Evolutionary conservation across 2,113 vertebrate genomes (phyloP).

Genomic region (Nothocercus nigrocapillus): DNA sequence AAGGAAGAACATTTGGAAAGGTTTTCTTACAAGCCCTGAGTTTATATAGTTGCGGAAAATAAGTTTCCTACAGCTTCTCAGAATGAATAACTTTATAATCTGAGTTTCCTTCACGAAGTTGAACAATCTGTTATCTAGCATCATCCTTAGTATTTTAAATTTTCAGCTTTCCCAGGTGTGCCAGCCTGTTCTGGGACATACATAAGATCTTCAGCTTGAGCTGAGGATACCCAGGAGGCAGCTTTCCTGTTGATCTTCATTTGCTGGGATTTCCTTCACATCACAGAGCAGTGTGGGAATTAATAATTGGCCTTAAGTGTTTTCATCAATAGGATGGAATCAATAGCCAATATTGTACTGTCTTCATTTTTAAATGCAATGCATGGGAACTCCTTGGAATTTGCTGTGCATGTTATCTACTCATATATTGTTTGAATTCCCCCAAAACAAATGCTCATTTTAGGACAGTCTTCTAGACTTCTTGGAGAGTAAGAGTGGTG

Average conservation of each 20-base stretch:
- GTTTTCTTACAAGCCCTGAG: background rate
- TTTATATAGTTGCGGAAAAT: background rate
- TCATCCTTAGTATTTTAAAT: background rate
- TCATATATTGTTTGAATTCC: background rate
- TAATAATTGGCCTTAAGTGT: background rate
- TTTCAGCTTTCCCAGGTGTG: background rate
- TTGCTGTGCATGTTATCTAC: background rate
- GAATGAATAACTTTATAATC: background rate
- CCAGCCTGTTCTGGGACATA: background rate
- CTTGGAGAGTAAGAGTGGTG: background rate
- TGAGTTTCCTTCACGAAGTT: background rate
- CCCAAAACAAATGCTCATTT: background rate
- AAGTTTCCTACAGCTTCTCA: background rate
- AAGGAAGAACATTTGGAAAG: background rate
- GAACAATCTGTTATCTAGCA: background rate
- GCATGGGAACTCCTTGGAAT: background rate
- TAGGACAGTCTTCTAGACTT: background rate
- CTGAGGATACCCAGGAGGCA: background rate
- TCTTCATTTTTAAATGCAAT: background rate
- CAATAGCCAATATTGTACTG: accelerated
- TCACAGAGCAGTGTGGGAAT: background rate
- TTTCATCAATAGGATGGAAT: background rate
- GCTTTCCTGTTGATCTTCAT: background rate
- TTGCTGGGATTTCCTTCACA: background rate
- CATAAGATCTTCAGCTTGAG: background rate